Evolutionary conservation across 2,888 invertebrate species (phyloP).

Genomic region (Caenorhabditis japonica): DNA sequence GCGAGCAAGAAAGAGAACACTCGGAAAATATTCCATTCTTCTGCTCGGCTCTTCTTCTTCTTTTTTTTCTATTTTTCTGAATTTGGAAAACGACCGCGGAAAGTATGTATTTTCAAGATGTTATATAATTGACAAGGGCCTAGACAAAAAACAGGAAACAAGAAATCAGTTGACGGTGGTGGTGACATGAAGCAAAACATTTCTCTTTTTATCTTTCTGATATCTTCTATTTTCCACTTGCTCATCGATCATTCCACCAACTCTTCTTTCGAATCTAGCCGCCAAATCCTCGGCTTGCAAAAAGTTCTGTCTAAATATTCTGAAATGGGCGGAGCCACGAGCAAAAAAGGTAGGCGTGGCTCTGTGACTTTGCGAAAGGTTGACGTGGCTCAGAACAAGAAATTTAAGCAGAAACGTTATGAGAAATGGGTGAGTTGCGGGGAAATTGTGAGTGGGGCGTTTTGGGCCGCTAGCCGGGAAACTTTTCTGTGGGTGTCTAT

Average conservation of each 20-base stretch:
- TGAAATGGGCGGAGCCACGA: constrained; percentile 26
- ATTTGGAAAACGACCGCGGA: background rate
- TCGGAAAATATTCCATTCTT: background rate
- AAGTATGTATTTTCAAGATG: background rate
- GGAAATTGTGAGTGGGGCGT: no score
- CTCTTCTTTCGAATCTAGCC: background rate
- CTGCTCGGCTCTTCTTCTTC: background rate
- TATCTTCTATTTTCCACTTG: constrained; percentile 12
- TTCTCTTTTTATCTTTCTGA: background rate
- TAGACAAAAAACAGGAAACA: constrained; percentile 11
- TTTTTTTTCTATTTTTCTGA: constrained; percentile 1
- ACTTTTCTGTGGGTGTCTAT: no score
- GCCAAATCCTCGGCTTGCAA: background rate
- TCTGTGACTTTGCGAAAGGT: constrained; percentile 4
- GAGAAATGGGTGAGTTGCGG: constrained; percentile 32
- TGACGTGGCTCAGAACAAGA: constrained; percentile 13
- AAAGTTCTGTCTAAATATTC: background rate
- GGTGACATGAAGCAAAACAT: background rate
- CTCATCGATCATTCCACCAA: constrained; percentile 25
- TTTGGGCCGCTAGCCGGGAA: no score
- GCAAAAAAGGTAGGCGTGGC: constrained; percentile 1
- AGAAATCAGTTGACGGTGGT: background rate
- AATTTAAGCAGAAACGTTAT: constrained; percentile 29
- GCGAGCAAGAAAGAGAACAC: background rate
- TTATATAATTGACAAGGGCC: no score